Conservation (phyloP, 64 coral and sea anemone species). For the Montipora efflorescens region DNA sequence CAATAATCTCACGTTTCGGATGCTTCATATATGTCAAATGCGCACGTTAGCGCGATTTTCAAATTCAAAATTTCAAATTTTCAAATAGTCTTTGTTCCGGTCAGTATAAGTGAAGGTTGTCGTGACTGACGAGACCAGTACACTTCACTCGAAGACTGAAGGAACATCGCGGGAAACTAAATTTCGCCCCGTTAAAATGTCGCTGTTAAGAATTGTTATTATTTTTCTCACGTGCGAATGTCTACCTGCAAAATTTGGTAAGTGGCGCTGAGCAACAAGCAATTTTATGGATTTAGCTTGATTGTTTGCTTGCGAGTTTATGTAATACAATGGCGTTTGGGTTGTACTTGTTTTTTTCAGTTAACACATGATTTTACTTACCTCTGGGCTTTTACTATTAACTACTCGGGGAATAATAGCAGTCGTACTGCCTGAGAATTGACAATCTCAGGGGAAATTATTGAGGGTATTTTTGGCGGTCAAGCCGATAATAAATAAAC, state of each 20-base stretch:
- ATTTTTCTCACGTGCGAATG: background rate
- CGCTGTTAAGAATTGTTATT: background rate
- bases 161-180: background rate
- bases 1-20: background rate
- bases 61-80: slow-evolving; percentile 37
- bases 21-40: background rate
- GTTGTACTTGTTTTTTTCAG: too few relatives aligned
- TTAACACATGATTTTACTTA: too few relatives aligned
- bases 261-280: background rate
- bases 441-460: too few relatives aligned
- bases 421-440: too few relatives aligned
- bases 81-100: slow-evolving; percentile 15
- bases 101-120: background rate
- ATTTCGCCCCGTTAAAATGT: background rate
- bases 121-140: background rate
- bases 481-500: too few relatives aligned
- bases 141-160: background rate
- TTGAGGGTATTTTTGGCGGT: too few relatives aligned
- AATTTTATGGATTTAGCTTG: too few relatives aligned
- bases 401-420: too few relatives aligned
- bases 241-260: background rate
- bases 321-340: too few relatives aligned
- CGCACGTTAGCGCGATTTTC: slow-evolving; percentile 2
- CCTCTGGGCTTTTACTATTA: too few relatives aligned
- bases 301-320: too few relatives aligned